Percentiles rank a stretch among this genome's conserved stretches.
phyloP scores from a whole-genome alignment of 2,888 invertebrate genomes.

The Drosophila sordidapex region DNA sequence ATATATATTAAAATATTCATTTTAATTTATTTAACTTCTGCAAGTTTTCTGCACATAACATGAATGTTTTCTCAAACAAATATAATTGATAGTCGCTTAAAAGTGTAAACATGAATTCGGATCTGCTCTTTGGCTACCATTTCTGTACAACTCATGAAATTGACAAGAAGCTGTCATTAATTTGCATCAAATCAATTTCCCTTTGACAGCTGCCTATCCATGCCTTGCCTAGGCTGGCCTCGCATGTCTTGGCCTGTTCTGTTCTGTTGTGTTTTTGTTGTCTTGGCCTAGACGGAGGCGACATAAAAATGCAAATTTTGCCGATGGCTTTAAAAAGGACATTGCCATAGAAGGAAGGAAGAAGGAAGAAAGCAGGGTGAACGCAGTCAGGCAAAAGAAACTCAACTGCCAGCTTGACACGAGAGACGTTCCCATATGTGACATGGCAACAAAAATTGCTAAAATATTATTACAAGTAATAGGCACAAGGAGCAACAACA shows the following conservation, averaged over 20 bases:
- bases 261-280: conserved; percentile 9
- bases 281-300: conserved; percentile 35
- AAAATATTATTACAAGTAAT: conserved; percentile 79
- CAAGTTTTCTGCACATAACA: not conserved
- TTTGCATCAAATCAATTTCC: conserved; percentile 80
- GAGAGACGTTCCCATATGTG: conserved; percentile 66
- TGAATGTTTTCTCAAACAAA: not conserved
- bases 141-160: conserved; percentile 45
- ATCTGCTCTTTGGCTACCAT: not conserved
- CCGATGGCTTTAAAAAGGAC: conserved; percentile 46
- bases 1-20: not conserved
- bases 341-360: conserved; percentile 12
- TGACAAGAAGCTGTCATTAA: conserved; percentile 80
- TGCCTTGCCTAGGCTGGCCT: not conserved
- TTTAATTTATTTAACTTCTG: not conserved
- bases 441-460: conserved; percentile 75
- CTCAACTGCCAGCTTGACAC: conserved; percentile 40
- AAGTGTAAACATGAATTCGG: conserved; percentile 47
- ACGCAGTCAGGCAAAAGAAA: conserved; percentile 9
- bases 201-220: conserved; percentile 64
- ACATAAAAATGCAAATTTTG: conserved; percentile 77
- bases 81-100: not conserved
- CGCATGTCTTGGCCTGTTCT: not conserved
- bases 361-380: not conserved
- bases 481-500: conserved; percentile 61